Evolutionary conservation across 92 coral and sea anemone genomes (phyloP).

Genomic region (Parazoanthus darwini): DNA sequence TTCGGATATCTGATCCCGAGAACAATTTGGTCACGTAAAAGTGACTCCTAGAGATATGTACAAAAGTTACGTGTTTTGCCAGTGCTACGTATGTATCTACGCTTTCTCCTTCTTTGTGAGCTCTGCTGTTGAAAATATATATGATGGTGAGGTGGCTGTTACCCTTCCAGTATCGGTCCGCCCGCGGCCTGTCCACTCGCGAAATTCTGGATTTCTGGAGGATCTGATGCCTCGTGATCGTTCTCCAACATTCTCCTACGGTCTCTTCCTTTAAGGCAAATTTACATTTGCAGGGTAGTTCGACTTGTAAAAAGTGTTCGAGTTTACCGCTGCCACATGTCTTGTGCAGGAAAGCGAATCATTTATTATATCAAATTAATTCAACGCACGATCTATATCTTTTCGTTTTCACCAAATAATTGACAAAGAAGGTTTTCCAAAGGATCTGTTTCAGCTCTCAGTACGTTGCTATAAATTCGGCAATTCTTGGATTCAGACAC

Average conservation of each 20-base stretch:
- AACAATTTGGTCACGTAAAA: conserved; percentile 15
- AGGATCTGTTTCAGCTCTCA: too few relatives aligned
- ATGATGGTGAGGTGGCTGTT: neutral
- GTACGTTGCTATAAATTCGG: too few relatives aligned
- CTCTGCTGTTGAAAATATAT: conserved; percentile 23
- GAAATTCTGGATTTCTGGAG: too few relatives aligned
- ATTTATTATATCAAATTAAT: too few relatives aligned
- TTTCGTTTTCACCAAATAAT: too few relatives aligned
- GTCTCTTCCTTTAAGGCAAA: too few relatives aligned
- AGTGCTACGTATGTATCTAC: conserved; percentile 16
- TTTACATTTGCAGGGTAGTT: too few relatives aligned
- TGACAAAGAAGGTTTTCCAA: too few relatives aligned
- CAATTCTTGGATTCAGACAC: too few relatives aligned
- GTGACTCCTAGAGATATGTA: neutral
- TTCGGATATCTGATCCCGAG: conserved; percentile 6
- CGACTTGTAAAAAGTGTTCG: too few relatives aligned
- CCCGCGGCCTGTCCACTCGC: too few relatives aligned
- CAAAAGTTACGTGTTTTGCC: conserved; percentile 20
- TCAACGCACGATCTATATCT: too few relatives aligned
- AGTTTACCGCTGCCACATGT: neutral
- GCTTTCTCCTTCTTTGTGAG: conserved; percentile 11
- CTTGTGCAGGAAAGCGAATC: neutral
- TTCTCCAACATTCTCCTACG: neutral
- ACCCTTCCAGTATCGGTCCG: neutral
- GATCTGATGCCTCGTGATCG: neutral